Evolutionary conservation across 2,888 invertebrate genomes (phyloP), one percentile per base, ranked within the genome.

Genomic region (Andricus curvator): DNA sequence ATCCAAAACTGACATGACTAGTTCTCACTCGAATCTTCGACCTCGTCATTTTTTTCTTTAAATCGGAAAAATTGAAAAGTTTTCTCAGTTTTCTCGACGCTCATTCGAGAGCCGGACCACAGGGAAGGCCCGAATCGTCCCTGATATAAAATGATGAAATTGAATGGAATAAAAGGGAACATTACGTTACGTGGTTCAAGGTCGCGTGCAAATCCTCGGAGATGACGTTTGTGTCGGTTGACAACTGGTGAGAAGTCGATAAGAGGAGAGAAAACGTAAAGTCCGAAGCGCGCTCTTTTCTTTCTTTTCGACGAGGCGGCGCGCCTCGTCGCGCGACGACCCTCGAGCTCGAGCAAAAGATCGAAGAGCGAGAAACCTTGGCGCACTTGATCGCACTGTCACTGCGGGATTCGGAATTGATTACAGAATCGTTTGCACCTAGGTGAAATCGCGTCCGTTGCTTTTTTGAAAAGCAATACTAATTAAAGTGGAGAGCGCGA

Each of bases 351-450:
- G 25, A 76, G 33, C 48, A 84, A 87, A 86, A 85, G 84, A 87
- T 87, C 84, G 79, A 82, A 82, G 67, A 79, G 74, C 74, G n/a
- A 83, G 83, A 83, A 86, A 86, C 81, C 66, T 80, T 78, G 78
- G 68, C 86, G 84, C 84, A 86, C 85, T 83, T 85, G 82, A 83
- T 78, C 79, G 67, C 80, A 48, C 82, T 77, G 64, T 11, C 29
- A 79, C 78, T 65, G 78, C 66, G 64, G 60, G 41, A 67, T 82
- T 64, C 83, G 44, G 70, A 48, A 74, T 83, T 82, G 67, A 67
- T 74, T 70, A 78, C 81, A 84, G 81, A 84, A 85, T 84, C 79
- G 78, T 87, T 88, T 86, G 78, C 84, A 80, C 76, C 20, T n/a
- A 20, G 68, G 74, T 9, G 29, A 3, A 44, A 66, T 22, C 22